Evolutionary conservation across 2,888 invertebrate genomes (phyloP), one percentile per base, ranked within the genome.

Genomic region (Cordilura impudica): DNA sequence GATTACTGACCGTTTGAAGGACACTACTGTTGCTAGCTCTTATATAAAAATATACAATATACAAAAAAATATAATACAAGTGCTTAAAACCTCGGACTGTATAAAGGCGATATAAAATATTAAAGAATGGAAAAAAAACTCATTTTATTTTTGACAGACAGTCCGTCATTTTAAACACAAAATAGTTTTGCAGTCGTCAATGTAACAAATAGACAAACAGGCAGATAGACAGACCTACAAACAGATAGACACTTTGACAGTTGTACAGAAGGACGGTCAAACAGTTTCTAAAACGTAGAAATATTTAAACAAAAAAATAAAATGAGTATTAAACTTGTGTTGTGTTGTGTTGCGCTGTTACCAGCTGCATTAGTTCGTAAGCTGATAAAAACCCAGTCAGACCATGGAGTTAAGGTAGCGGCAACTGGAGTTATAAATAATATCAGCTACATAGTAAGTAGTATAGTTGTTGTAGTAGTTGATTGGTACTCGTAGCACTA

Each of bases 1-100:
- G 80, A 72, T 80, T 80, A 72, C 65, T 67, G 75, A 72, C 67
- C 72, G 72, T 72, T 73, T 80, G 72, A 76, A 79, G 75, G 79
- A 76, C 75, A 76, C 63, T 26, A 49, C 51, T 43, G 66, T 61
- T 49, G 21, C 63, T 23, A 58, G 73, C 31, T 63, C 19, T 54
- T 63, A 26, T 43, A 45, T 1, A 39, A n/a, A 39, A 39, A 39
- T 6, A 4, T 26, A 26, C 26, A 26, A n/a, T 26, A 39, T 12
- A 39, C 12, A 39, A 39, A n/a, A n/a, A 39, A 19, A n/a, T 23
- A 1, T 26, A 18, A 53, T 12, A 21, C 21, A 51, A 39, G 35
- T 39, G 53, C 39, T 26, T 14, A 53, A 43, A 58, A 60, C 31
- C 21, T 16, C 35, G 12, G 12, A n/a, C 35, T 39, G 12, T n/a